A percentile compares a stretch with the other conserved stretches of the same genome.
These are phyloP conservation scores for Peromyscus attwateri DNA, from an alignment of 2,797 vertebrate genomes.

Conservation along the genomic window DNA sequence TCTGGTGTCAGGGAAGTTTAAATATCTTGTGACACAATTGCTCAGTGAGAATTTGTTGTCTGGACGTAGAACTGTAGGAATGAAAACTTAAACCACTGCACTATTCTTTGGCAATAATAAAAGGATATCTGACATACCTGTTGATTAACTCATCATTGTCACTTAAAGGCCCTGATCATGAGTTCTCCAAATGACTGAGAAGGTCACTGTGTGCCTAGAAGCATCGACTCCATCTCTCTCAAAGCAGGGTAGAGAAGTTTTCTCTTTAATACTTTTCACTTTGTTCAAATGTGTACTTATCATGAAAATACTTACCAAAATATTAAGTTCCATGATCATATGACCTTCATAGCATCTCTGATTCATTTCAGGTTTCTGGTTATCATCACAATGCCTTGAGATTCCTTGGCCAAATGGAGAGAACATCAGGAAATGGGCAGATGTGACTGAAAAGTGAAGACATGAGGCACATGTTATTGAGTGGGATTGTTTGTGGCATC, in stretches of 20 bases:
- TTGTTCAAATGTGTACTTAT: neutral
- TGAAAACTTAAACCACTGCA: neutral
- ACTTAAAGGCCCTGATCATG: neutral
- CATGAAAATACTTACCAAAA: neutral
- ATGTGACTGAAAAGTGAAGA: neutral
- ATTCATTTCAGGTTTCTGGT: neutral
- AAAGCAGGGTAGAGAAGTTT: neutral
- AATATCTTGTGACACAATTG: neutral
- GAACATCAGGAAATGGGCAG: neutral
- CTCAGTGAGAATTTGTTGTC: slow-evolving; percentile 23
- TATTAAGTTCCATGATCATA: neutral
- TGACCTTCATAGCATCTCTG: neutral
- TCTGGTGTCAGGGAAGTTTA: neutral
- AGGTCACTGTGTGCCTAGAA: neutral
- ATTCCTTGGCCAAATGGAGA: neutral
- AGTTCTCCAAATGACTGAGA: neutral
- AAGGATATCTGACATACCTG: neutral
- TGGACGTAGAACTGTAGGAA: neutral
- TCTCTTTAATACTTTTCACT: neutral
- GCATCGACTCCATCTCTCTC: neutral
- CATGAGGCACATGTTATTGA: neutral
- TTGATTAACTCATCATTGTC: neutral
- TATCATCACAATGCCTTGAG: neutral
- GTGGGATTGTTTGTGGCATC: neutral
- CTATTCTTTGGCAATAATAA: neutral